A percentile compares a stretch with the other conserved stretches of the same genome.
These are phyloP conservation scores for Troglohyphantes excavatus DNA, from an alignment of 2,888 invertebrate genomes.

Conservation along the genomic window DNA sequence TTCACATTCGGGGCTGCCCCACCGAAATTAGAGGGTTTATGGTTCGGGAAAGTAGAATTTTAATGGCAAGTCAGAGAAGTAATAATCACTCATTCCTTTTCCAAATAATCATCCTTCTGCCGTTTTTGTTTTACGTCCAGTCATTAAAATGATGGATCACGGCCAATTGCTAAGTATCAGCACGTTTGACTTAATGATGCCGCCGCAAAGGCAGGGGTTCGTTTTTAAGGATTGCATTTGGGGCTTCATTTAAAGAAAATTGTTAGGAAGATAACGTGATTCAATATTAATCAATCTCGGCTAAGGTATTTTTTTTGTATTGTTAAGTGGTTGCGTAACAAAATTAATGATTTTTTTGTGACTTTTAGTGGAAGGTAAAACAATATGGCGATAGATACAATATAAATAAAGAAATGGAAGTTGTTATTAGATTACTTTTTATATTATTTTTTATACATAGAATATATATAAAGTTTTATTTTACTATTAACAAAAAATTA, in stretches of 20 bases:
- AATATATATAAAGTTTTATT: no score
- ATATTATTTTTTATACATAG: no score
- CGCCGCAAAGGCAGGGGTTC: not conserved
- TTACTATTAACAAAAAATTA: no score
- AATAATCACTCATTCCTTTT: slow-evolving; percentile 65
- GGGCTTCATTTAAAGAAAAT: slow-evolving; percentile 23
- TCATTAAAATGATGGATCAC: slow-evolving; percentile 65
- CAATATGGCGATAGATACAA: no score
- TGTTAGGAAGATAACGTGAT: not conserved
- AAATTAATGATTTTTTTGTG: no score
- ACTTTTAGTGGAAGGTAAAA: no score
- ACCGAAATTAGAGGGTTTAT: slow-evolving; percentile 31
- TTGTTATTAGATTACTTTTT: no score
- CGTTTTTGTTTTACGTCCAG: slow-evolving; percentile 56
- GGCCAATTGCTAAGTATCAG: slow-evolving; percentile 52
- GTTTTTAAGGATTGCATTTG: slow-evolving; percentile 37
- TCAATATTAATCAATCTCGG: slow-evolving; percentile 5
- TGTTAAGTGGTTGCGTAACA: no score
- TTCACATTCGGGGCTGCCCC: not conserved
- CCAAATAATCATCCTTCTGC: slow-evolving; percentile 41
- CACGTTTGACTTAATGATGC: slow-evolving; percentile 60
- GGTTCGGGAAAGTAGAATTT: slow-evolving; percentile 33
- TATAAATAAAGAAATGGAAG: no score
- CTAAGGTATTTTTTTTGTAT: not conserved
- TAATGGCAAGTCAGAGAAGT: slow-evolving; percentile 50